Evolutionary conservation across 1,140 invertebrate species (phyloP).

Genomic region (Chionoecetes opilio): DNA sequence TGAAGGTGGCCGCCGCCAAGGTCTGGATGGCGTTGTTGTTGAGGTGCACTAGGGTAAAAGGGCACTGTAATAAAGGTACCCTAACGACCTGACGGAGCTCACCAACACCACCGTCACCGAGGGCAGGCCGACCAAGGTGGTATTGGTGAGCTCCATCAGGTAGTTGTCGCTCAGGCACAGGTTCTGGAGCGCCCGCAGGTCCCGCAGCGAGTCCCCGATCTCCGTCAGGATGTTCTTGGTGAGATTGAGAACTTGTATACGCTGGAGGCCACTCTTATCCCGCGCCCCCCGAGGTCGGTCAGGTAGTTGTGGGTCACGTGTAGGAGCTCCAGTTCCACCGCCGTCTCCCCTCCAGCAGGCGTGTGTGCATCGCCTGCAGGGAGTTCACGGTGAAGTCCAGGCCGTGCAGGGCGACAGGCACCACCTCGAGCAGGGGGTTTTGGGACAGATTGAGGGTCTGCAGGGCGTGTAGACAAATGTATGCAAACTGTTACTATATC

Average conservation of each 20-base stretch:
- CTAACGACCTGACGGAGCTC: too few relatives aligned
- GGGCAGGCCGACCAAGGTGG: conserved; percentile 76
- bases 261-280: neutral
- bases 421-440: conserved; percentile 76
- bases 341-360: conserved; percentile 72
- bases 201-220: conserved; percentile 81
- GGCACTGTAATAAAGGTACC: too few relatives aligned
- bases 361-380: conserved; percentile 81
- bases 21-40: conserved; percentile 87
- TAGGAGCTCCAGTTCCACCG: conserved; percentile 59
- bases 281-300: conserved; percentile 56
- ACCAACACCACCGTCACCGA: conserved; percentile 80
- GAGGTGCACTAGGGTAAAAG: conserved; percentile 80
- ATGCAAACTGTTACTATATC: neutral
- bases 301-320: conserved; percentile 78
- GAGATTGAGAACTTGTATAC: conserved; percentile 81
- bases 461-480: conserved; percentile 58
- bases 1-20: conserved; percentile 89
- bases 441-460: conserved; percentile 81
- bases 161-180: conserved; percentile 90
- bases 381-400: conserved; percentile 90
- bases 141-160: conserved; percentile 81
- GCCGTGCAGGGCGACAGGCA: conserved; percentile 85
- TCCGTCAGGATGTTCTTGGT: conserved; percentile 81
- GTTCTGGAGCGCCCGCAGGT: conserved; percentile 88